Percentiles rank a stretch among this genome's conserved stretches.
Evolutionary conservation across 2,888 invertebrate genomes (phyloP).

Genomic region (Thymelicus lineola): DNA sequence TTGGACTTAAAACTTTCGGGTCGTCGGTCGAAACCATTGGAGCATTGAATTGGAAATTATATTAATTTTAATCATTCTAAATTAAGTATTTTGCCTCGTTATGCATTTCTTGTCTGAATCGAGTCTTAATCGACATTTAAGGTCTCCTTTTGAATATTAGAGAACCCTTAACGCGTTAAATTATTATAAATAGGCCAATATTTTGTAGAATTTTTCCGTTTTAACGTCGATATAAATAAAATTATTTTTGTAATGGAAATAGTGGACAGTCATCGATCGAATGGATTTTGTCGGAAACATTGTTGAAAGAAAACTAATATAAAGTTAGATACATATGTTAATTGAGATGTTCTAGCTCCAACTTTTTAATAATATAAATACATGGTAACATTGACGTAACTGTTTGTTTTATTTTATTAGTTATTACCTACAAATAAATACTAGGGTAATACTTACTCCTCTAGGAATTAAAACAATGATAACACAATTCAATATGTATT

Average conservation of each 20-base stretch:
- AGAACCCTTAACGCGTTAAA: conserved; percentile 28
- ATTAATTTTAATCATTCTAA: no score
- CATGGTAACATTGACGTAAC: conserved; percentile 69
- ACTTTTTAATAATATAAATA: conserved; percentile 77
- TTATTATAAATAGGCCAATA: conserved; percentile 49
- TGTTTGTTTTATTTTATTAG: conserved; percentile 26
- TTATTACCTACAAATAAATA: background rate
- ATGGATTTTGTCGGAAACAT: conserved; percentile 53
- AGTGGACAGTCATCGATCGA: conserved; percentile 54
- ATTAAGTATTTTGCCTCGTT: background rate
- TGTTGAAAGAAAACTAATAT: conserved; percentile 58
- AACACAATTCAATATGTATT: conserved; percentile 3
- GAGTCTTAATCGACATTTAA: conserved; percentile 24
- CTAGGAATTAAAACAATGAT: conserved; percentile 9
- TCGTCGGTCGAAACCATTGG: no score
- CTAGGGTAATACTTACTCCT: no score
- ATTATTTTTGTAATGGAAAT: conserved; percentile 78
- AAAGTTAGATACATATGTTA: conserved; percentile 71
- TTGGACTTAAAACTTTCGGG: no score
- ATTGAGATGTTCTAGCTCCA: conserved; percentile 79
- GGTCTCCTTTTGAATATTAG: conserved; percentile 15
- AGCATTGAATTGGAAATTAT: no score
- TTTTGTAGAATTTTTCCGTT: conserved; percentile 52
- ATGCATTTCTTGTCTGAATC: conserved; percentile 27
- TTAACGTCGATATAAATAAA: conserved; percentile 61